phyloP scores from a whole-genome alignment of 2,797 vertebrate genomes.

The Epinephelus coioides region DNA sequence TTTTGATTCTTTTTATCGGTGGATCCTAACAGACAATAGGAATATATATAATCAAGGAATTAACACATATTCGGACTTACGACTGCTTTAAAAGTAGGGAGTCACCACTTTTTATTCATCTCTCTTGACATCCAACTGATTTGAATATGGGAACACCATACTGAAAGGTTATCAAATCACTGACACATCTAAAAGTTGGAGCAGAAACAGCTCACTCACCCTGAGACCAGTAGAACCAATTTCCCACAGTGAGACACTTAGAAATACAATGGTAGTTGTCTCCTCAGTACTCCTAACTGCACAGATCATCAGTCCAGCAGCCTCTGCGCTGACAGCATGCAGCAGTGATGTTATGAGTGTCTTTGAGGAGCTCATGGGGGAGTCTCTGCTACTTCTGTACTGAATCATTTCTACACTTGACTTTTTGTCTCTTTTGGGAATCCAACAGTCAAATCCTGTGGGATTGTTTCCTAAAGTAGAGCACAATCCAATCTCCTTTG shows the following conservation, averaged over 20 bases:
- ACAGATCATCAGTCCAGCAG: background rate
- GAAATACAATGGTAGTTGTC: background rate
- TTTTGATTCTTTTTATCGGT: too few species aligned
- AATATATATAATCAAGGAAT: too few species aligned
- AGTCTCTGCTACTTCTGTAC: constrained; percentile 30
- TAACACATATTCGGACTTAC: too few species aligned
- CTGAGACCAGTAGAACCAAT: too few species aligned
- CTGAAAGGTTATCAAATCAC: too few species aligned
- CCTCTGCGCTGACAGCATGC: constrained; percentile 8
- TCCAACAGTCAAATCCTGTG: constrained; percentile 29
- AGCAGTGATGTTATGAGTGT: background rate
- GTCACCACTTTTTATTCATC: too few species aligned
- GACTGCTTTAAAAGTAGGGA: too few species aligned
- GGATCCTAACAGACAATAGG: too few species aligned
- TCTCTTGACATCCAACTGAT: too few species aligned
- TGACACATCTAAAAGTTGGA: too few species aligned
- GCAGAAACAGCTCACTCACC: too few species aligned
- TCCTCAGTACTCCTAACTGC: background rate
- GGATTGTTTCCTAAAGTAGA: constrained; percentile 45
- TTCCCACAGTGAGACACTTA: background rate
- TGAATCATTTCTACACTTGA: constrained; percentile 50
- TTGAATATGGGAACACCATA: too few species aligned
- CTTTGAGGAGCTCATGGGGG: constrained; percentile 17
- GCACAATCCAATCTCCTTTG: constrained; percentile 35
- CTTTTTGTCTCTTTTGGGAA: constrained; percentile 47